Base-by-base conservation (phyloP, 2,888 invertebrate species). In the Lapara coniferarum region DNA sequence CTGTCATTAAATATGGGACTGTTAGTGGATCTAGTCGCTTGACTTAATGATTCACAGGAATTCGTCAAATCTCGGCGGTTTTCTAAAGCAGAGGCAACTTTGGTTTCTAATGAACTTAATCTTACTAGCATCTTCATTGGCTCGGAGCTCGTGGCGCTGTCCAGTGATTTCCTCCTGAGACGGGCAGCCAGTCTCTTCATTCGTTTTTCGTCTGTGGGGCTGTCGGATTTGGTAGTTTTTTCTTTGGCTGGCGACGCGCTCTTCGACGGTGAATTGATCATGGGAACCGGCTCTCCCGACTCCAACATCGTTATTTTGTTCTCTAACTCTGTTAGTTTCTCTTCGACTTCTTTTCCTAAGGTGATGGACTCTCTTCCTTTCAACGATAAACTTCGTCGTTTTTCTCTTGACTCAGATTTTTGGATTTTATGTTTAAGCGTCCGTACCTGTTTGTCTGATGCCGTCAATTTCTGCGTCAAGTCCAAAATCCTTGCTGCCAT, bases 401-500 rank as follows among this genome's bases (percentile, higher is more conserved):
- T 97, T 79, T 97, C 97, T 77, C 96, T 94, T 0, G 95, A 95
- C 81, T 97, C 97, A 0, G 96, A 94, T 82, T 97, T 97, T 74
- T 96, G 96, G 72, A 97, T 91, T 86, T 97, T 98, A 79, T 97
- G 97, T 87, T 97, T 97, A 30, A 97, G 85, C 3, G 95, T 95
- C 69, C 97, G 94, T 10, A 97, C 96, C 88, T 97, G 97, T 78
- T 97, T 96, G 82, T 98, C 98, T 0, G 97, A 97, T 0, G 95
- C 95, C 10, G 96, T 96, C 71, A 98, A 94, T 85, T 98, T 98
- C 69, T 95, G 95, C 0, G 98, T 97, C 49, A 98, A 91, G 84
- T 98, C 97, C 82, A 98, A 96, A 71, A 98, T 96, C 67, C 98
- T 95, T 37, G 96, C 96, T 0, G 97, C 97, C 96, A 98, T 96